phyloP scores from a whole-genome alignment of 2,797 vertebrate genomes.

The Benthosema pterotum region DNA sequence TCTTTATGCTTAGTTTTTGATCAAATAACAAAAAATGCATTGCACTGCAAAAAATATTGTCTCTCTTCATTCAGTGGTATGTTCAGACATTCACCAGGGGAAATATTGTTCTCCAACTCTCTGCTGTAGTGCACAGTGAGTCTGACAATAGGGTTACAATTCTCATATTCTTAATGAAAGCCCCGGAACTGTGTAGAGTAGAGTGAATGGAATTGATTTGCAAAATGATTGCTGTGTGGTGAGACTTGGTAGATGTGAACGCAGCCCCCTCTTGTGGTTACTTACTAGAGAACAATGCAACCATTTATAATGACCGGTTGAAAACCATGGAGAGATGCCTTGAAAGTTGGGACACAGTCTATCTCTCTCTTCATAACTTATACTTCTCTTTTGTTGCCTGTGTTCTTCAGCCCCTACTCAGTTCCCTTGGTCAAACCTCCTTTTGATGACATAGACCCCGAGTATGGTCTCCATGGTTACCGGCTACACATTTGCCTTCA shows the following conservation, averaged over 20 bases:
- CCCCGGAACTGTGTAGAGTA: too few relatives aligned
- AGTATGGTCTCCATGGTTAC: constrained; percentile 89
- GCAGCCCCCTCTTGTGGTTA: constrained; percentile 76
- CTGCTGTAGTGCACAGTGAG: too few relatives aligned
- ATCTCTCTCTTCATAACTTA: neutral
- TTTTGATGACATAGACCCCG: constrained; percentile 84
- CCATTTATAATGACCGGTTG: neutral
- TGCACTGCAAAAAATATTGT: too few relatives aligned
- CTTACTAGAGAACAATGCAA: constrained; percentile 18
- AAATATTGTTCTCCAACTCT: too few relatives aligned
- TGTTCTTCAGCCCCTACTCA: constrained; percentile 71
- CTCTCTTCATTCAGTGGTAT: too few relatives aligned
- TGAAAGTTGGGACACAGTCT: neutral
- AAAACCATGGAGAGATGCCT: constrained; percentile 1
- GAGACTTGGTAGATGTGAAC: constrained; percentile 19
- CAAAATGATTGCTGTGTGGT: neutral
- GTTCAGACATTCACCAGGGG: too few relatives aligned
- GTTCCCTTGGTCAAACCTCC: constrained; percentile 61
- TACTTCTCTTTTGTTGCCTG: constrained; percentile 8
- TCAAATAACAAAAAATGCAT: too few relatives aligned
- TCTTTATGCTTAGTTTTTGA: too few relatives aligned
- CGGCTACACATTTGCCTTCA: constrained; percentile 86
- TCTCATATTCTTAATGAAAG: too few relatives aligned
- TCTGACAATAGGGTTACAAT: too few relatives aligned
- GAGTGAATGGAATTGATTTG: too few relatives aligned